Percentiles rank a stretch among this genome's conserved stretches.
These are phyloP conservation scores for Ascidia mentula DNA, from an alignment of 23 tunicate genomes.

Conservation along the genomic window DNA sequence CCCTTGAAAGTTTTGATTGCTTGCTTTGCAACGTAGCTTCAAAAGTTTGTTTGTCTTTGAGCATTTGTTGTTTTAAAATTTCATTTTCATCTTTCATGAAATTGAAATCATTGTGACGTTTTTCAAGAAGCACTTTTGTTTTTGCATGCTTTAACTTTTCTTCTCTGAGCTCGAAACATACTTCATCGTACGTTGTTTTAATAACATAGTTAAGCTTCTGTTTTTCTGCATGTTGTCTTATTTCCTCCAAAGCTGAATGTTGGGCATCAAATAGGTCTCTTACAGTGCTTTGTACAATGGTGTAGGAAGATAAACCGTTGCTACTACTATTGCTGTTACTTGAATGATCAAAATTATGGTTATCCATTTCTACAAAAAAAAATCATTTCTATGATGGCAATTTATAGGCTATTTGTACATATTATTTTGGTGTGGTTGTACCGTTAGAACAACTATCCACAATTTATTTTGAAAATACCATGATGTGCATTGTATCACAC, in stretches of 20 bases:
- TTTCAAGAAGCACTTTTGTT: slow-evolving; percentile 62
- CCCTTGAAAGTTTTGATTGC: slow-evolving; percentile 51
- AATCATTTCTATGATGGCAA: too few species aligned
- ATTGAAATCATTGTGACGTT: slow-evolving; percentile 45
- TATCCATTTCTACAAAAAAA: too few species aligned
- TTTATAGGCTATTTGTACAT: too few species aligned
- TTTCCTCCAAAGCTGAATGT: slow-evolving; percentile 36
- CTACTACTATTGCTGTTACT: background rate
- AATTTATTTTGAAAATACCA: too few species aligned
- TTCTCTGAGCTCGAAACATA: slow-evolving; percentile 18
- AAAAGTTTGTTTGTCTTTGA: slow-evolving; percentile 40
- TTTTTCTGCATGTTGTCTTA: slow-evolving; percentile 42
- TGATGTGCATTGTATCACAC: too few species aligned
- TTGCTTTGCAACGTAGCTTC: slow-evolving; percentile 39
- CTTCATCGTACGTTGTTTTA: slow-evolving; percentile 47
- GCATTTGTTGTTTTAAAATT: slow-evolving; percentile 55
- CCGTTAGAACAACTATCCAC: too few species aligned
- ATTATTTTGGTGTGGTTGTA: too few species aligned
- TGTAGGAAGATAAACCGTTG: slow-evolving; percentile 38
- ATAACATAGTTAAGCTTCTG: slow-evolving; percentile 60
- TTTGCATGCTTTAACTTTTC: slow-evolving; percentile 68
- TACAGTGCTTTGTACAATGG: slow-evolving; percentile 56
- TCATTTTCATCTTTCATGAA: slow-evolving; percentile 53
- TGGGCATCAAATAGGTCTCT: slow-evolving; percentile 67
- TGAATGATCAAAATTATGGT: too few species aligned